These are phyloP conservation scores for Neogale vison DNA, from an alignment of 2,113 vertebrate genomes.

Conservation along the genomic window DNA sequence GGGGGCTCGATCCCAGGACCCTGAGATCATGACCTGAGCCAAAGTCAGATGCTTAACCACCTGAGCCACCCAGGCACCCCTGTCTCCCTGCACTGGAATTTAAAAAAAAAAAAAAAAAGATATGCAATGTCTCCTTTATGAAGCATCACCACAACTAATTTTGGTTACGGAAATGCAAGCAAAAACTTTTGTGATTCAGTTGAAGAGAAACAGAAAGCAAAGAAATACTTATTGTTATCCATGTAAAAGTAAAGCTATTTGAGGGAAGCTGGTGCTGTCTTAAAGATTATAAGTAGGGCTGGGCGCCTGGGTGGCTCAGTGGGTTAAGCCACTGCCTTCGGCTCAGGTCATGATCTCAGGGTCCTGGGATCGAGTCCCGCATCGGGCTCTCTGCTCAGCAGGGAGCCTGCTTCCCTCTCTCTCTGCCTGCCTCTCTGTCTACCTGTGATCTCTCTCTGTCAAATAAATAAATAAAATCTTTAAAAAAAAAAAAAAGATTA, in stretches of 20 bases:
- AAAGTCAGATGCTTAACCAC: background rate
- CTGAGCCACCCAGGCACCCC: background rate
- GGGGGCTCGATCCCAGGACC: background rate
- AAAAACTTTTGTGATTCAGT: background rate
- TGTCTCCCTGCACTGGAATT: background rate
- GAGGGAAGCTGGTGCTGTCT: background rate
- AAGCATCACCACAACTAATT: background rate
- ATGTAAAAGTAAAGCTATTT: background rate
- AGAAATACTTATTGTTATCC: background rate
- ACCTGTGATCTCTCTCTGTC: too few relatives aligned
- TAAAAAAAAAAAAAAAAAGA: background rate
- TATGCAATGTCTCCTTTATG: background rate
- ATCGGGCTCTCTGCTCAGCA: too few relatives aligned
- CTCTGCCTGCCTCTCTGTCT: too few relatives aligned
- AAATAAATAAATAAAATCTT: too few relatives aligned
- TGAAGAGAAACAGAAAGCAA: conserved; percentile 32
- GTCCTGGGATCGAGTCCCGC: too few relatives aligned
- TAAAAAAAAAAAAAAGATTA: too few relatives aligned
- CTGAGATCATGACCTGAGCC: background rate
- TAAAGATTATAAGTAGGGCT: background rate
- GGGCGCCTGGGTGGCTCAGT: too few relatives aligned
- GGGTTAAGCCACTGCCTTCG: too few relatives aligned
- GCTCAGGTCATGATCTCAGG: too few relatives aligned
- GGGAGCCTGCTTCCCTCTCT: too few relatives aligned
- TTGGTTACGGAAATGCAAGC: background rate